Evolutionary conservation across 1,140 invertebrate species (phyloP), one percentile per base, ranked within the genome.

Genomic region (Onthophagus taurus): DNA sequence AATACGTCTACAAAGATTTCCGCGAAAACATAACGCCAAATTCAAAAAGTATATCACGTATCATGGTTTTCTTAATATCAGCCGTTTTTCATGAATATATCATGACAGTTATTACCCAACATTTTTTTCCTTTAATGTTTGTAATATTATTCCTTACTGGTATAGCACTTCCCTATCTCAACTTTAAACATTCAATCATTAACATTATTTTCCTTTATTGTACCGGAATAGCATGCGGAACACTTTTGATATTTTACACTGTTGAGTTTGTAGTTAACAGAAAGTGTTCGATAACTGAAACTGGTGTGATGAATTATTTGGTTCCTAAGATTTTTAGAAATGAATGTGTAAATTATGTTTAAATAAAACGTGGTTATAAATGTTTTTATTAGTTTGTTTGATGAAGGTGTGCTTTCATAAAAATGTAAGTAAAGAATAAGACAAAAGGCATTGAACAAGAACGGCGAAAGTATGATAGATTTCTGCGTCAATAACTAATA

Each of bases 1-100:
- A 81, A 1, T 95, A 96, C 64, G 74, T 98, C 13, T 97, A 94
- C 63, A 81, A 79, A 55, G 92, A 95, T 54, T 59, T 86, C 11
- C 80, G 78, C 33, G 75, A 75, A 42, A 67, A 77, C 21, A 52
- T 76, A 0, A 59, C 55, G 11, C 54, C 66, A 2, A 13, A 20
- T n/a, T 13, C 19, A n/a, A 31, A 42, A 16, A 2, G 11, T 12
- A n/a, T 13, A 6, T 12, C 24, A 12, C 17, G 31, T 8, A 11
- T 42, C 7, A 21, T 31, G 39, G 39, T 42, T 13, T 17, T 42
- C 11, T 18, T 42, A 12, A n/a, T 42, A 8, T 42, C 39, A 11
- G 39, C 39, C 4, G 7, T 42, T 11, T 31, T 42, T 18, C 39
- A 42, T 14, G 29, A 30, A 30, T 30, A 30, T 13, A 30, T 30